Percentiles rank a stretch among this genome's conserved stretches.
Evolutionary conservation across 2,888 invertebrate genomes (phyloP).

Genomic region (Biston betularia): DNA sequence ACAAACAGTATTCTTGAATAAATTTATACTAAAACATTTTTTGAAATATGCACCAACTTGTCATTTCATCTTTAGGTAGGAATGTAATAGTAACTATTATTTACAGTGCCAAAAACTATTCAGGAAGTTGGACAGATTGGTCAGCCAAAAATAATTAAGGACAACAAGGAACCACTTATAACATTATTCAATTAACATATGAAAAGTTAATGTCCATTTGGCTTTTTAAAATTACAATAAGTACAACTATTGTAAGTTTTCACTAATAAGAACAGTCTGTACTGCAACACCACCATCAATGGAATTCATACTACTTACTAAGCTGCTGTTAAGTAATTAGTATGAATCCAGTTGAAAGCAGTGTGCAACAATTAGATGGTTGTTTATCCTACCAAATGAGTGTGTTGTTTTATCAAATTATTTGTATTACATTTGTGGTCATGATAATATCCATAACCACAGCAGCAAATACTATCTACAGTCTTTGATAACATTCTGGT

Average conservation of each 20-base stretch:
- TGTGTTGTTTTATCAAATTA: background rate
- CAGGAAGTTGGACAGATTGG: constrained; percentile 88
- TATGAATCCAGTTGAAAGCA: background rate
- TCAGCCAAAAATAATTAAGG: constrained; percentile 51
- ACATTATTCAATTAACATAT: background rate
- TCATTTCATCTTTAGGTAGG: too few species aligned
- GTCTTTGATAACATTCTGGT: background rate
- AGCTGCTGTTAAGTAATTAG: background rate
- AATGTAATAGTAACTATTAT: constrained; percentile 14
- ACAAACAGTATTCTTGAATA: too few species aligned
- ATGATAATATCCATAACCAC: background rate
- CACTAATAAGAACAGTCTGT: background rate
- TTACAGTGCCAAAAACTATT: constrained; percentile 85
- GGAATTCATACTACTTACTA: too few species aligned
- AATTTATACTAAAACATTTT: too few species aligned
- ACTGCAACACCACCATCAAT: too few species aligned
- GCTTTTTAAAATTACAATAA: background rate
- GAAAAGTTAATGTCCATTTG: background rate
- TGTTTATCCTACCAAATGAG: background rate
- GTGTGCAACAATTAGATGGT: background rate
- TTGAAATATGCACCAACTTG: too few species aligned
- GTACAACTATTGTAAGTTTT: background rate
- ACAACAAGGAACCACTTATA: constrained; percentile 9
- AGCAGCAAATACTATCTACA: background rate
- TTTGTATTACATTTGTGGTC: background rate